Percentiles rank a stretch among this genome's conserved stretches.
Conservation (phyloP, 2,888 invertebrate species). For the Tanypteryx hageni region DNA sequence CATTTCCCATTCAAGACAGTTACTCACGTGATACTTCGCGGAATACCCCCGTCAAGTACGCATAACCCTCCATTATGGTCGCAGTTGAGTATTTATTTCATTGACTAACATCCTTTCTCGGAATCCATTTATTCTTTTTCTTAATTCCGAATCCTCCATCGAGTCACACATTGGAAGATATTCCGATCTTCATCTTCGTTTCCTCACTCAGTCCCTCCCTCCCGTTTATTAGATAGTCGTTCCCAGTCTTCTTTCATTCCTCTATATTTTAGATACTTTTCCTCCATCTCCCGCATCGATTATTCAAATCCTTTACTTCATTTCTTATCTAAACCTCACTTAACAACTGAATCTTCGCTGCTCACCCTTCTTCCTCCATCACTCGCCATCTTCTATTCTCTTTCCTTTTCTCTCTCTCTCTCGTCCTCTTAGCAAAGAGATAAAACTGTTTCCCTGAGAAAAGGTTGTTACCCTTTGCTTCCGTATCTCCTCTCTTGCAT, state of each 20-base stretch:
- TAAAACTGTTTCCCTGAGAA: background rate
- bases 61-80: too few species aligned
- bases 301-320: background rate
- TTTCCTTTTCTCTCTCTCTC: background rate
- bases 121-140: background rate
- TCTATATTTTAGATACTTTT: too few species aligned
- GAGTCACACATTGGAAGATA: background rate
- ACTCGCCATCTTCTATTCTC: background rate
- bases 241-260: background rate
- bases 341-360: constrained; percentile 19
- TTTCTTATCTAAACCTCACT: constrained; percentile 23
- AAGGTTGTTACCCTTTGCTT: background rate
- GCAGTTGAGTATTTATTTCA: background rate
- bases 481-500: background rate
- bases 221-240: background rate
- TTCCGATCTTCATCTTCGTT: background rate
- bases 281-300: background rate
- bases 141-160: constrained; percentile 10
- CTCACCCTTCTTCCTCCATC: background rate
- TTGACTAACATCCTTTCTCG: background rate
- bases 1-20: too few species aligned
- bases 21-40: too few species aligned
- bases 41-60: too few species aligned
- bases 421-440: background rate
- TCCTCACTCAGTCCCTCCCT: background rate